Evolutionary conservation across 2,797 vertebrate genomes (phyloP), one percentile per base, ranked within the genome.

Genomic region (Loriculus beryllinus): DNA sequence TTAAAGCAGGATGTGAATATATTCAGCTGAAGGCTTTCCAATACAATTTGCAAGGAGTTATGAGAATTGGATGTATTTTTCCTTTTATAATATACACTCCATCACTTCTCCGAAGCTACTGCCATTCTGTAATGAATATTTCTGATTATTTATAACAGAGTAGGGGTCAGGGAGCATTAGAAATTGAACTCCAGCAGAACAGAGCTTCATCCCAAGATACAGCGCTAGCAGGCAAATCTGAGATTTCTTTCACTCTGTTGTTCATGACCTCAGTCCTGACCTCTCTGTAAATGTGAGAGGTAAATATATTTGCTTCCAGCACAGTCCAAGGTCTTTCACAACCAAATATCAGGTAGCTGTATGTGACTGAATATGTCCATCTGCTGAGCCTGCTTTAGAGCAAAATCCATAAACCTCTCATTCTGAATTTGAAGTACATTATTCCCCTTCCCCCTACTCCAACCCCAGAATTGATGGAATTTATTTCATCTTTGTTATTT

Each of bases 111-210:
- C 87, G 76, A 87, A 94, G 88, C 87, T 40, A 82, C 17, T 95
- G 93, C 92, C 85, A 82, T 92, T 91, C 93, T 82, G 62, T 95
- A 96, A 95, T 92, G 93, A 96, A 91, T 95, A 96, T 96, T 96
- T 96, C 88, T 95, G 86, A 88, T 97, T 94, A 94, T 94, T 96
- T 94, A 92, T 88, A 94, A 79, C 82, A 49, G 54, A 91, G n/a
- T 20, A 65, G 82, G 93, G 95, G 92, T 96, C 95, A 97, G 86
- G 49, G 93, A 93, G 84, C 86, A 90, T 56, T 85, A 80, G 87
- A 92, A 92, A 89, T 89, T 80, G 78, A 90, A 87, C 75, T 94
- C 59, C 2, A 65, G 68, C 42, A 64, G 83, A 92, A 57, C 37
- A 90, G 49, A 85, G 70, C 67, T 88, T 76, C 74, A 89, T 82